Conservation (phyloP, 30 jellyfish, hydroid and myxozoan genomes). For the Pseudorhiza aurosa region DNA sequence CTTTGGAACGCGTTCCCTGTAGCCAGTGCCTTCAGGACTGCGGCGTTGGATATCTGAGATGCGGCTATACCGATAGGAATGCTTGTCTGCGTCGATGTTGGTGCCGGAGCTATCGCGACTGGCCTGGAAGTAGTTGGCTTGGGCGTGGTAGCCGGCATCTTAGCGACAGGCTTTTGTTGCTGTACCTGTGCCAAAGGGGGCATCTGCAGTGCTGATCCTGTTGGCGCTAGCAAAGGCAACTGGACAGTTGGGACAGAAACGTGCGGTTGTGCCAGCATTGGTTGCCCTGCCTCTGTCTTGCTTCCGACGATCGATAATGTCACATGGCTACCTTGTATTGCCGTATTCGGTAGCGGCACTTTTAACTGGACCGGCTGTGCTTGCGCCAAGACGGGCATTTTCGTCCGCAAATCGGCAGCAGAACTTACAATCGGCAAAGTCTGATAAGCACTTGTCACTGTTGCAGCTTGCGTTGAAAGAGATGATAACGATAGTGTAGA, state of each 20-base stretch:
- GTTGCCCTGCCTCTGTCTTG: not conserved
- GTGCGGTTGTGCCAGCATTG: constrained; percentile 13
- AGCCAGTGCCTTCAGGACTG: constrained; percentile 86
- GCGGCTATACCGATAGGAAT: constrained; percentile 61
- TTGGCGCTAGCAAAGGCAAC: constrained; percentile 41
- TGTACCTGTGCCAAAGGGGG: constrained; percentile 46
- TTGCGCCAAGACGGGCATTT: constrained; percentile 14
- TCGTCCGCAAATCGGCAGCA: constrained; percentile 1
- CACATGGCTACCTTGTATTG: not conserved
- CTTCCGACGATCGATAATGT: not conserved
- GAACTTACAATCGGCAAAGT: not conserved
- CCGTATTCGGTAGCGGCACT: not conserved
- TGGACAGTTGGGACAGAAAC: constrained; percentile 11
- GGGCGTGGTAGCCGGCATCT: not conserved
- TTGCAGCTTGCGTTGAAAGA: not conserved
- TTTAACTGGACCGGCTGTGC: not conserved
- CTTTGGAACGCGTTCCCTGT: constrained; percentile 73
- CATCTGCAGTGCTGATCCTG: constrained; percentile 5
- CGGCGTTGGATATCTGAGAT: constrained; percentile 70
- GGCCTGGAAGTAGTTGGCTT: constrained; percentile 22
- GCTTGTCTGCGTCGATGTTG: constrained; percentile 54
- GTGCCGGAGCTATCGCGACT: constrained; percentile 75
- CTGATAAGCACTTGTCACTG: constrained; percentile 25
- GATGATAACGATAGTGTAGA: not conserved
- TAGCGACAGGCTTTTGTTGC: constrained; percentile 20